These are phyloP conservation scores for Micropoecilia bifurca DNA, from an alignment of 2,797 vertebrate species.

Conservation along the genomic window DNA sequence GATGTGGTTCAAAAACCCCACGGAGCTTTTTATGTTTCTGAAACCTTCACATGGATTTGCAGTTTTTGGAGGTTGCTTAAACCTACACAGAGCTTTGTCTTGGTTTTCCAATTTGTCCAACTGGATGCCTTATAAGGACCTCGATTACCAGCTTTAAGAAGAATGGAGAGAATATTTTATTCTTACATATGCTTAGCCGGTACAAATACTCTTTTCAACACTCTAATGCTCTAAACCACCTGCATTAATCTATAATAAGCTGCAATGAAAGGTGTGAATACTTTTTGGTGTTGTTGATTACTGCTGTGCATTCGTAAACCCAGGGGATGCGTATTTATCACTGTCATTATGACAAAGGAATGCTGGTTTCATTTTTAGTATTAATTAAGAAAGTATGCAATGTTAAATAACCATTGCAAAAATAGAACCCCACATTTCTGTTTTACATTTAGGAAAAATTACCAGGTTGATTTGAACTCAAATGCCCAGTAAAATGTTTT, in stretches of 20 bases:
- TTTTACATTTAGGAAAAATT: not conserved
- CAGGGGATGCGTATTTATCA: not conserved
- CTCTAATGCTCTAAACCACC: not conserved
- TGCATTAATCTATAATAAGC: not conserved
- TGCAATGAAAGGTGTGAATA: not conserved
- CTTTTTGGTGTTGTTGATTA: not conserved
- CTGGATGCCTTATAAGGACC: constrained; percentile 41
- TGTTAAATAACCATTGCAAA: not conserved
- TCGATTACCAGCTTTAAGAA: constrained; percentile 3
- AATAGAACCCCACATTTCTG: not conserved
- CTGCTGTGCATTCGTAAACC: not conserved
- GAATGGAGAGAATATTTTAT: constrained; percentile 24
- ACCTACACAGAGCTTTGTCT: constrained; percentile 3
- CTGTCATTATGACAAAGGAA: not conserved
- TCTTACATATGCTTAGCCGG: not conserved
- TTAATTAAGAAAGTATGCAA: not conserved
- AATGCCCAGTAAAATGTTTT: not conserved
- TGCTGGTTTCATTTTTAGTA: not conserved
- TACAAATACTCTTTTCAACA: not conserved
- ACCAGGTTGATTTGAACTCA: not conserved
- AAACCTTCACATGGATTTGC: constrained; percentile 24
- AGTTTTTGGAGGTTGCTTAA: constrained; percentile 12
- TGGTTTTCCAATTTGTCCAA: constrained; percentile 20
- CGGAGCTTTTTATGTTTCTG: constrained; percentile 9
- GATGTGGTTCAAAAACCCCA: constrained; percentile 14